Evolutionary conservation across 2,113 vertebrate species (phyloP).

Genomic region (Mus musculus): DNA sequence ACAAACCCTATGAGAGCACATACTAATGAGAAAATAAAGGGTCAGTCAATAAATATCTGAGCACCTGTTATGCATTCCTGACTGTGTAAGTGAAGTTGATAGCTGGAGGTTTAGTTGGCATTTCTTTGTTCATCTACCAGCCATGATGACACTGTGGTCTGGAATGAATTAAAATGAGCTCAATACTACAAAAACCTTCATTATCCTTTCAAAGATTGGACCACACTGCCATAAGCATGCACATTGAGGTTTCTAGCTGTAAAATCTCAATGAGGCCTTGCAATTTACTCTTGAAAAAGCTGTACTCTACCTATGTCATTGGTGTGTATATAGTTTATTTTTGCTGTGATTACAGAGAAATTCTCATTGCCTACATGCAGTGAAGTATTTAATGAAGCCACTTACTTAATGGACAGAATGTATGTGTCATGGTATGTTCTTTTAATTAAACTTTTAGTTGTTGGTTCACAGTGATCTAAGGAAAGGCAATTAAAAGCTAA

Average conservation of each 20-base stretch:
- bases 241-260: rapidly evolving
- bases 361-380: neutral
- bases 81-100: neutral
- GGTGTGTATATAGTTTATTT: neutral
- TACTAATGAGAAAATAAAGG: constrained; percentile 54
- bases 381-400: constrained; percentile 52
- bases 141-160: neutral
- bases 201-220: neutral
- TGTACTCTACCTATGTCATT: neutral
- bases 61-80: neutral
- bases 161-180: neutral
- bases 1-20: neutral
- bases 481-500: constrained; percentile 35
- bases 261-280: neutral
- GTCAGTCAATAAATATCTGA: constrained; percentile 53
- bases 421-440: neutral
- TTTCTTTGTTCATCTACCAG: constrained; percentile 26
- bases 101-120: constrained; percentile 47
- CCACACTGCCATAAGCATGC: neutral
- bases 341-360: neutral
- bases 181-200: neutral
- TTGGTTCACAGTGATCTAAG: neutral
- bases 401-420: neutral
- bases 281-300: neutral
- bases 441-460: constrained; percentile 71